Evolutionary conservation across 2,113 vertebrate species (phyloP).

Genomic region (Sturnira hondurensis): DNA sequence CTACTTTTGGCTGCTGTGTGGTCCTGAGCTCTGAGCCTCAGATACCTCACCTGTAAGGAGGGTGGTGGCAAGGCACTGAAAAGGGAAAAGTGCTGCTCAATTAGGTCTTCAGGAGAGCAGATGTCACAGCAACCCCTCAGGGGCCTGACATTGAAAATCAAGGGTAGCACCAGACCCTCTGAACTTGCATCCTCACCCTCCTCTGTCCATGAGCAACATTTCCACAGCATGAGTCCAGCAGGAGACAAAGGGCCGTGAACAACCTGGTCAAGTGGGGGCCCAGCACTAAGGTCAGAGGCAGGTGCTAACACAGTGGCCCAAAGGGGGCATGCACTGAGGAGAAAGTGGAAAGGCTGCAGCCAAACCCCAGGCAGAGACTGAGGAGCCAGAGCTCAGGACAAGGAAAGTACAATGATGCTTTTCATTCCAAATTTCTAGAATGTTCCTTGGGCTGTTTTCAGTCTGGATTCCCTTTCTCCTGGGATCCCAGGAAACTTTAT

Average conservation of each 20-base stretch:
- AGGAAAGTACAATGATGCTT: background rate
- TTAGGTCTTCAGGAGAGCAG: background rate
- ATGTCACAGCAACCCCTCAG: too few species aligned
- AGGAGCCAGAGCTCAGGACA: background rate
- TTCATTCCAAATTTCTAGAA: background rate
- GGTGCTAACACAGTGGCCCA: background rate
- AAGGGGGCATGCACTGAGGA: background rate
- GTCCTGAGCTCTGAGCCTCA: background rate
- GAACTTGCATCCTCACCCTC: background rate
- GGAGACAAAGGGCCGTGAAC: background rate
- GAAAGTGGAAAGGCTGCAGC: too few species aligned
- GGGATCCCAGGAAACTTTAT: background rate
- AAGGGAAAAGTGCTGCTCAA: too few species aligned
- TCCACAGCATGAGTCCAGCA: background rate
- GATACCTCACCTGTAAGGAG: background rate
- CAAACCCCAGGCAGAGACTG: background rate
- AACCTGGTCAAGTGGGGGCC: background rate
- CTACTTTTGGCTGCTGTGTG: background rate
- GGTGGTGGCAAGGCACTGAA: accelerated
- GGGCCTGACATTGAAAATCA: background rate
- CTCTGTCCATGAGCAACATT: background rate
- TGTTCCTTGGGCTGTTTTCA: background rate
- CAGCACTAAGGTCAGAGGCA: background rate
- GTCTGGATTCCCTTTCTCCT: background rate
- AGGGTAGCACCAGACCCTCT: background rate